Evolutionary conservation across 2,113 vertebrate species (phyloP).

Genomic region (Cavia porcellus): DNA sequence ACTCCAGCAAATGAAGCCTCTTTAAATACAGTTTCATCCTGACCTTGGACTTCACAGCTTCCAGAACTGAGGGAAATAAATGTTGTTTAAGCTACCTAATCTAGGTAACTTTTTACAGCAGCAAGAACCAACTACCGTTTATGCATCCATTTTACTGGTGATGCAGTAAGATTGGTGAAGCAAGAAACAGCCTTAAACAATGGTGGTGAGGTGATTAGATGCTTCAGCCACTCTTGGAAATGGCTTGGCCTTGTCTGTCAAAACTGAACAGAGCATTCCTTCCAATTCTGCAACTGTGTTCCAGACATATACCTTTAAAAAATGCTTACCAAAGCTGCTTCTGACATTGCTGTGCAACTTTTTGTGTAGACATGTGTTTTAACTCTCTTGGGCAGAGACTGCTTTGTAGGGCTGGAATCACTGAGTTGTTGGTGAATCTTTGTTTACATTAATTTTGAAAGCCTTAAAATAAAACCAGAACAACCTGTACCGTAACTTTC

Average conservation of each 20-base stretch:
- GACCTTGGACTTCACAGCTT: not conserved
- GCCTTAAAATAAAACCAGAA: constrained; percentile 38
- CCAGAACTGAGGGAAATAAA: not conserved
- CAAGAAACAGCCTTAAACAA: not conserved
- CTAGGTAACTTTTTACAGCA: not conserved
- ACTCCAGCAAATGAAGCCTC: not conserved
- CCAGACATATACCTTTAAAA: not conserved
- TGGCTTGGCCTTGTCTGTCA: not conserved
- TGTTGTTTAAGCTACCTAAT: not conserved
- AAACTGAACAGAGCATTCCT: not conserved
- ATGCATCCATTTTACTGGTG: not conserved
- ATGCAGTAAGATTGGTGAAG: not conserved
- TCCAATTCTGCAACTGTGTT: not conserved
- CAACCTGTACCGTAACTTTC: not conserved
- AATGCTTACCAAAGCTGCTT: constrained; percentile 25
- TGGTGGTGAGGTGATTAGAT: no score
- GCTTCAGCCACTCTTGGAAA: not conserved
- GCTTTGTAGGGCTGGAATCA: not conserved
- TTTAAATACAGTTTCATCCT: not conserved
- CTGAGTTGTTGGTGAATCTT: not conserved
- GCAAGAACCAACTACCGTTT: not conserved
- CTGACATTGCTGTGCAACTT: not conserved
- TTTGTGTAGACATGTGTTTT: not conserved
- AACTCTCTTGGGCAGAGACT: not conserved
- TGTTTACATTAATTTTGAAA: constrained; percentile 51